Conservation (phyloP, 2,888 invertebrate species). For the Papilio gigon region DNA sequence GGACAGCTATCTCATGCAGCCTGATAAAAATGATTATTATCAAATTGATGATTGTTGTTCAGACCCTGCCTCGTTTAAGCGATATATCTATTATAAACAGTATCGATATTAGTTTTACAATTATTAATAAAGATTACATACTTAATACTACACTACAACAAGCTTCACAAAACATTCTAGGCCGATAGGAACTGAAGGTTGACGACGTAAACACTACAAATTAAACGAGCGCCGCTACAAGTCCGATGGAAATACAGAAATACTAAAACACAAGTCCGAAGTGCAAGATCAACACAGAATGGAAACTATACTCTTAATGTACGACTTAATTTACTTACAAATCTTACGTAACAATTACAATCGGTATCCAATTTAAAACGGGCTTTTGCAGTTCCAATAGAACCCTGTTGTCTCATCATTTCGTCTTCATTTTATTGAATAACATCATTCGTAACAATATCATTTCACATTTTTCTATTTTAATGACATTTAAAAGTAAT, state of each 20-base stretch:
- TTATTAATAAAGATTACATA: slow-evolving; percentile 61
- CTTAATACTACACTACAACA: slow-evolving; percentile 63
- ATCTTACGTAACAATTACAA: slow-evolving; percentile 67
- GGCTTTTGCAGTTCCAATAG: slow-evolving; percentile 25
- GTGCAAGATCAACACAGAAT: slow-evolving; percentile 54
- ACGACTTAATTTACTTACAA: slow-evolving; percentile 71
- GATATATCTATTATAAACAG: slow-evolving; percentile 70
- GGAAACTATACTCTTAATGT: slow-evolving; percentile 55
- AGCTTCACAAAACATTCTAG: slow-evolving; percentile 75
- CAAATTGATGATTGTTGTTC: slow-evolving; percentile 73
- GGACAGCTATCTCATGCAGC: slow-evolving; percentile 70
- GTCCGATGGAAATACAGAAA: slow-evolving; percentile 52
- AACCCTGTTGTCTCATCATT: slow-evolving; percentile 40
- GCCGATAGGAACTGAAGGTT: slow-evolving; percentile 79
- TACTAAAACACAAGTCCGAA: slow-evolving; percentile 48
- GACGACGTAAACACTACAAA: slow-evolving; percentile 55
- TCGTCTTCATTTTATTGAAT: slow-evolving; percentile 1
- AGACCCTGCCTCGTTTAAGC: slow-evolving; percentile 82
- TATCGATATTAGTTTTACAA: slow-evolving; percentile 59
- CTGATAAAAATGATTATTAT: slow-evolving; percentile 53
- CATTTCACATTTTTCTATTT: slow-evolving; percentile 14
- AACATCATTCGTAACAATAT: slow-evolving; percentile 23
- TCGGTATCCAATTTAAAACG: slow-evolving; percentile 46
- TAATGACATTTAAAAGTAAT: slow-evolving; percentile 43
- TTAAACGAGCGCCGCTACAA: slow-evolving; percentile 60